These are phyloP conservation scores for Amphipyra tragopoginis DNA, from an alignment of 2,888 invertebrate species.

Conservation along the genomic window DNA sequence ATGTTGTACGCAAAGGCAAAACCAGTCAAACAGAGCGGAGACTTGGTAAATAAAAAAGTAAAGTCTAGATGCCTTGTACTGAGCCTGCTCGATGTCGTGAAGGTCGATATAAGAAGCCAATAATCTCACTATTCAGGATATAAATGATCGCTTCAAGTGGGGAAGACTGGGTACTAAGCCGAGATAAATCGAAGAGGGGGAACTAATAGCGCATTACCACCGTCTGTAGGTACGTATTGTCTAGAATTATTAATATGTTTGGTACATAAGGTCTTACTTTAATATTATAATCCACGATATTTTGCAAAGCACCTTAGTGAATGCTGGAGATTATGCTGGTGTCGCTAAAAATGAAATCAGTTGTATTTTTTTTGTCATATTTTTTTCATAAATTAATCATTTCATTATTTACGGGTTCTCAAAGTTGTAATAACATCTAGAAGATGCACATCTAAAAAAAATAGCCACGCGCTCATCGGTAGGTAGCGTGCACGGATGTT, in stretches of 20 bases:
- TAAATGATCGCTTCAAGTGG: conserved; percentile 31
- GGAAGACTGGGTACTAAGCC: conserved; percentile 26
- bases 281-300: too few species aligned
- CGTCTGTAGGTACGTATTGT: conserved; percentile 1
- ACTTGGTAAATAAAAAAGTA: conserved; percentile 31
- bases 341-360: too few species aligned
- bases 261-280: too few species aligned
- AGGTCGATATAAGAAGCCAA: conserved; percentile 25
- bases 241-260: background rate
- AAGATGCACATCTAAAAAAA: too few species aligned
- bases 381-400: too few species aligned
- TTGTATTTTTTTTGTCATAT: too few species aligned
- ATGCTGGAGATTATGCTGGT: too few species aligned
- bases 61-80: conserved; percentile 23
- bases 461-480: too few species aligned
- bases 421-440: too few species aligned
- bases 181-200: conserved; percentile 15
- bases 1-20: conserved; percentile 18
- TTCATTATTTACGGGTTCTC: too few species aligned
- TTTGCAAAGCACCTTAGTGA: too few species aligned
- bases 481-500: too few species aligned
- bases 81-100: conserved; percentile 27
- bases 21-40: conserved; percentile 25
- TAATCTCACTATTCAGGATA: conserved; percentile 39
- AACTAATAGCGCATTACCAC: conserved; percentile 12